Evolutionary conservation across 2,797 vertebrate species (phyloP), one percentile per base, ranked within the genome.

Genomic region (Chromobotia macracanthus): DNA sequence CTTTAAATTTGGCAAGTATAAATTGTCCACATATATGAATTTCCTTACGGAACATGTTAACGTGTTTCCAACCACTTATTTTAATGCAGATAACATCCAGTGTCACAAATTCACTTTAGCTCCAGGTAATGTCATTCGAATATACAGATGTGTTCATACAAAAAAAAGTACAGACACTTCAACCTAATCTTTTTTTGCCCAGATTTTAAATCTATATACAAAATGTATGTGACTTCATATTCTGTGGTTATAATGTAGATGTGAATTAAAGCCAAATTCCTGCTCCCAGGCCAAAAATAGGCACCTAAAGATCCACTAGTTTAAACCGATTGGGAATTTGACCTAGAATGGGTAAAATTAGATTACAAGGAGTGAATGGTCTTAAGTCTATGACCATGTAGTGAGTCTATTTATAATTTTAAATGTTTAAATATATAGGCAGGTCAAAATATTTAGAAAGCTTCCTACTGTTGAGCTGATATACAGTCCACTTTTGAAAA

Each of bases 321-420:
- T 23, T 56, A 67, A 68, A n/a, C 50, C 31, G 16, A 66, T 66
- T 75, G 61, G 28, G 61, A 68, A 48, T 58, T 68, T 58, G 35
- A 19, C 51, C 15, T 67, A 35, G 12, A 69, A 35, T 69, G 64
- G 38, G 60, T 66, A 73, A 73, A 73, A 73, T 65, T 55, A 53
- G 63, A 69, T 25, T 66, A 50, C 35, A 60, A 8, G 28, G 41
- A 60, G 46, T 31, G 8, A 64, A 51, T 38, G 51, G 15, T 53
- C 51, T 53, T 2, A 8, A 19, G 51, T n/a, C 50, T 11, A 38
- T 13, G n/a, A 35, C 25, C 16, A 55, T 25, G n/a, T 51, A 10
- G 31, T 19, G 6, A 65, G 0, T 65, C n/a, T 50, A 21, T 65
- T 75, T 25, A 55, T 8, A 44, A n/a, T 48, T 48, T 2, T 15